Conservation (phyloP, 2,797 vertebrate species). For the Falco peregrinus region DNA sequence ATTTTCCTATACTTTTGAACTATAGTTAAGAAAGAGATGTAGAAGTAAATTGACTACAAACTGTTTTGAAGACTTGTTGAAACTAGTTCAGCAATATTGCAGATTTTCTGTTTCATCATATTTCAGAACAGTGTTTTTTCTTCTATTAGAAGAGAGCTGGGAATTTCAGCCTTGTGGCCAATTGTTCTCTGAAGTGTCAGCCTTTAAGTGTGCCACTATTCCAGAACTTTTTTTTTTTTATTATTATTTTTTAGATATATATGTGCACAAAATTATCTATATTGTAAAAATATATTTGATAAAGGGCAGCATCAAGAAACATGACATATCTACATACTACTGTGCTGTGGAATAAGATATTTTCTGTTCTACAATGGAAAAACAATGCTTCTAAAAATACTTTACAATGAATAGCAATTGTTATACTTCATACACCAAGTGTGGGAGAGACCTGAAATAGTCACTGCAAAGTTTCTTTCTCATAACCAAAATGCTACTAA, state of each 20-base stretch:
- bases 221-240: neutral
- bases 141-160: neutral
- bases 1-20: neutral
- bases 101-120: neutral
- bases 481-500: neutral
- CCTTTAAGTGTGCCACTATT: neutral
- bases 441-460: neutral
- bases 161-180: neutral
- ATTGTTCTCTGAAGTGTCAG: neutral
- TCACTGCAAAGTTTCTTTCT: neutral
- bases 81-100: accelerated
- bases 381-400: neutral
- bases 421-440: neutral
- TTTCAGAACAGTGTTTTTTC: neutral
- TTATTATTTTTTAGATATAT: too few species aligned
- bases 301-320: neutral
- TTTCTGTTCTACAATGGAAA: neutral
- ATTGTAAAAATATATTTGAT: neutral
- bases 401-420: neutral
- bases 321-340: neutral
- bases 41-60: neutral
- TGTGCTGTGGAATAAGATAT: neutral
- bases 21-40: neutral
- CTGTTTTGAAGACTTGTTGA: neutral
- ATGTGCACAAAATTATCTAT: neutral